phyloP scores from a whole-genome alignment of 1,140 invertebrate genomes.

The Cecropterus lyciades region DNA sequence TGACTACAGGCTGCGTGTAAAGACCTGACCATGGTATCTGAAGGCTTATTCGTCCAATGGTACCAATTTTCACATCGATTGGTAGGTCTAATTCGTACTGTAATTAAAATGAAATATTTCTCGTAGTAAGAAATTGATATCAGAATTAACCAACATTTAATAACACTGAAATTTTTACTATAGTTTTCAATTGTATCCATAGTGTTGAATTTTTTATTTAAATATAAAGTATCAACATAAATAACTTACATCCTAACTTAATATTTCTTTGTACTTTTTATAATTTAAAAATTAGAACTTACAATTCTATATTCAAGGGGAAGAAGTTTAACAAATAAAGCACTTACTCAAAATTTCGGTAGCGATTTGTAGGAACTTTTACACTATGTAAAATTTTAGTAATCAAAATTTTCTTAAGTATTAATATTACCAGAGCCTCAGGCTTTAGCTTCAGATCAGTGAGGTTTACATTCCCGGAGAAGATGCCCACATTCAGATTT shows the following conservation, averaged over 20 bases:
- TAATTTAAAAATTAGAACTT: no score
- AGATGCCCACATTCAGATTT: slow-evolving; percentile 92
- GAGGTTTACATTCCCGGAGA: slow-evolving; percentile 91
- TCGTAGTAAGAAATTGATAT: not conserved
- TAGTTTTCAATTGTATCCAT: no score
- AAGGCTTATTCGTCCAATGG: slow-evolving; percentile 90
- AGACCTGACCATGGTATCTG: slow-evolving; percentile 92
- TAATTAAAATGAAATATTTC: slow-evolving; percentile 54
- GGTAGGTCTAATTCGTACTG: slow-evolving; percentile 92
- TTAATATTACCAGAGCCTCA: slow-evolving; percentile 89
- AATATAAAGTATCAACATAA: no score
- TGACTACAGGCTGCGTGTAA: slow-evolving; percentile 88
- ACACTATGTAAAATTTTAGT: not conserved
- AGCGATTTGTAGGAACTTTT: not conserved
- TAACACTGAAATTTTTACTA: no score
- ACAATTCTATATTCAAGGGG: no score
- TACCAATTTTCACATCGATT: slow-evolving; percentile 92
- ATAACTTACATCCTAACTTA: no score
- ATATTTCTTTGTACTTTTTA: no score
- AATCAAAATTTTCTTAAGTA: no score
- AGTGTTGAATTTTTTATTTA: no score
- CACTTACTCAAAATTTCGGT: not conserved
- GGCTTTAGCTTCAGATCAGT: slow-evolving; percentile 91
- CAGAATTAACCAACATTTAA: no score
- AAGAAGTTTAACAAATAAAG: no score